Conservation (phyloP, 2,888 invertebrate genomes). For the Ichneumoninae sp. region DNA sequence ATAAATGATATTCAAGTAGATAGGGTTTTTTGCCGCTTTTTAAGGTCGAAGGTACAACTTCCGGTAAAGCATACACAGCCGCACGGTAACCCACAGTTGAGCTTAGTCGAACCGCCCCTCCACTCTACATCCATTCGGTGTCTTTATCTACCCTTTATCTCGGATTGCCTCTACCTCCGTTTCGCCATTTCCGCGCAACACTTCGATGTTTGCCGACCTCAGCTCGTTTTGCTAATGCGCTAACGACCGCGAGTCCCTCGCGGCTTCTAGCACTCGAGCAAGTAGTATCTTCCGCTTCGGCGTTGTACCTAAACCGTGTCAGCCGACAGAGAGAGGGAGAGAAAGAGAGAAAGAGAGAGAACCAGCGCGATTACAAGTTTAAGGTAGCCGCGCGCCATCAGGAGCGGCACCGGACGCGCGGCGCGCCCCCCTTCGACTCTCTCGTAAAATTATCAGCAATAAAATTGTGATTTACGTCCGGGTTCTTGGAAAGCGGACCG, state of each 20-base stretch:
- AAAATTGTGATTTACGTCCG: slow-evolving; percentile 81
- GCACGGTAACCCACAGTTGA: neutral
- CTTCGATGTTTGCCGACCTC: slow-evolving; percentile 60
- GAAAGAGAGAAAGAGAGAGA: slow-evolving; percentile 17
- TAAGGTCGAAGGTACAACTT: neutral
- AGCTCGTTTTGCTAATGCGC: slow-evolving; percentile 67
- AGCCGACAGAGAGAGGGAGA: slow-evolving; percentile 13
- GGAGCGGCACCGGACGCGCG: slow-evolving; percentile 63
- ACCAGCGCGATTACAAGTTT: slow-evolving; percentile 76
- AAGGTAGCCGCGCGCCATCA: slow-evolving; percentile 71
- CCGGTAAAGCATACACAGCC: neutral
- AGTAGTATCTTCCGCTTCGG: slow-evolving; percentile 19
- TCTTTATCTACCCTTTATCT: slow-evolving; percentile 50
- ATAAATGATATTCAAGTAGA: neutral
- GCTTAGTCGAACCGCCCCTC: neutral
- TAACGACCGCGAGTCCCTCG: slow-evolving; percentile 60
- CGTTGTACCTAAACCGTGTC: slow-evolving; percentile 9
- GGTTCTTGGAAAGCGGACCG: slow-evolving; percentile 80
- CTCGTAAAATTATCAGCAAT: slow-evolving; percentile 83
- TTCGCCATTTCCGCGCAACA: slow-evolving; percentile 42
- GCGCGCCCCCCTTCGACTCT: slow-evolving; percentile 70
- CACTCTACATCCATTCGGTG: neutral
- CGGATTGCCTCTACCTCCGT: slow-evolving; percentile 42
- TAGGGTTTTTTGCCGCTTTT: neutral
- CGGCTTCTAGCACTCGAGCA: slow-evolving; percentile 38